A percentile compares a stretch with the other conserved stretches of the same genome.
Conservation (phyloP, 2,888 invertebrate genomes). For the Drosophila meridionalis region DNA sequence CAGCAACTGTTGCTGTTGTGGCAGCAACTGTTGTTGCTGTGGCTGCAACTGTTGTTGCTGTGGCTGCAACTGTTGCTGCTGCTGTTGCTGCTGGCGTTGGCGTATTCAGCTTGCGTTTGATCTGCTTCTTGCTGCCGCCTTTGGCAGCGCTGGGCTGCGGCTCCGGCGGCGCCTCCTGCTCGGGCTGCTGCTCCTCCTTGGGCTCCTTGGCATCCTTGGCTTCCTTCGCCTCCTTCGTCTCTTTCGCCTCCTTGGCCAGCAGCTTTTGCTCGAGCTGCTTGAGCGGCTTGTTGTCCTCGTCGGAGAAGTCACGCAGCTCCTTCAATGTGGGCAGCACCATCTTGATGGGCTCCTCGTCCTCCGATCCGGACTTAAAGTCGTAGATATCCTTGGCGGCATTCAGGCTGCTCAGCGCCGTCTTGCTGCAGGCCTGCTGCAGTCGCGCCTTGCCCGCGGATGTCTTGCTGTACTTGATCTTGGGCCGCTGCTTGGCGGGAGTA, state of each 20-base stretch:
- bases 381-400: constrained; percentile 80
- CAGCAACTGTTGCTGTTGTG: neutral
- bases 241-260: constrained; percentile 15
- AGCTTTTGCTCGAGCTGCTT: constrained; percentile 48
- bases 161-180: neutral
- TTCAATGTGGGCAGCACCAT: constrained; percentile 84
- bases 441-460: constrained; percentile 66
- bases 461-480: constrained; percentile 67
- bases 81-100: constrained; percentile 18
- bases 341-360: constrained; percentile 84
- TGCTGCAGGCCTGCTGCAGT: constrained; percentile 53
- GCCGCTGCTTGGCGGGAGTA: constrained; percentile 53
- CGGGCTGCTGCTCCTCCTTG: neutral
- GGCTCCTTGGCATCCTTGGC: constrained; percentile 12
- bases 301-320: constrained; percentile 82
- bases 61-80: neutral
- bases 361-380: constrained; percentile 84
- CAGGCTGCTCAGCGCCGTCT: constrained; percentile 23
- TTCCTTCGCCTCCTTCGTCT: neutral
- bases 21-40: neutral
- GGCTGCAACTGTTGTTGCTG: neutral
- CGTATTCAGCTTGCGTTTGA: constrained; percentile 31
- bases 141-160: constrained; percentile 12
- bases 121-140: constrained; percentile 33
- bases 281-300: constrained; percentile 82